Conservation (phyloP, 2,888 invertebrate species). For the Tetheella fluctuosa region DNA sequence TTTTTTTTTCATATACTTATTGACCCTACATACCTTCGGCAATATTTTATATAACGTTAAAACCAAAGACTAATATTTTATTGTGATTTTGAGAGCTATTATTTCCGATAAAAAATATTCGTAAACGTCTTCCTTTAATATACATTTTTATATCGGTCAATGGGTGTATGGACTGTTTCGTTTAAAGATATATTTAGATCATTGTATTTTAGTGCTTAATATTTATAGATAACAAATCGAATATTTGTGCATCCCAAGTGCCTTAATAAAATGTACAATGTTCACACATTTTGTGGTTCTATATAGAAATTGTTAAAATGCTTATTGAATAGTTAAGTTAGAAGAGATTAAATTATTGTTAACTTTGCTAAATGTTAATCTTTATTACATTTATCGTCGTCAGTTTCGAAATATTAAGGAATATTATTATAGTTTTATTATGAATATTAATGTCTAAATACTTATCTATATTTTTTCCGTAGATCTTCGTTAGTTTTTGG, state of each 20-base stretch:
- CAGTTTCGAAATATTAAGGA: slow-evolving; percentile 35
- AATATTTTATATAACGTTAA: slow-evolving; percentile 62
- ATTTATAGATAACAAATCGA: slow-evolving; percentile 70
- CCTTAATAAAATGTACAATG: slow-evolving; percentile 80
- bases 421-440: slow-evolving; percentile 39
- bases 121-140: slow-evolving; percentile 65
- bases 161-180: slow-evolving; percentile 63
- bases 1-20: slow-evolving; percentile 66
- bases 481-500: slow-evolving; percentile 51
- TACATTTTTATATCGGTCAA: slow-evolving; percentile 51
- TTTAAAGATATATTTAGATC: slow-evolving; percentile 59
- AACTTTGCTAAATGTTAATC: slow-evolving; percentile 81
- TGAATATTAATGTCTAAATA: slow-evolving; percentile 52
- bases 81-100: slow-evolving; percentile 57
- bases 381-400: slow-evolving; percentile 58
- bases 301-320: slow-evolving; percentile 72
- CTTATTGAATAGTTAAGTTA: slow-evolving; percentile 73
- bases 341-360: slow-evolving; percentile 84
- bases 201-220: slow-evolving; percentile 77
- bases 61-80: slow-evolving; percentile 76
- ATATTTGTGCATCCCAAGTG: slow-evolving; percentile 79
- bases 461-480: slow-evolving; percentile 42
- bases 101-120: slow-evolving; percentile 48
- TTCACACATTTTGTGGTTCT: slow-evolving; percentile 74
- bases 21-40: slow-evolving; percentile 64